These are phyloP conservation scores for Acropternis orthonyx DNA, from an alignment of 2,797 vertebrate genomes.

Conservation along the genomic window DNA sequence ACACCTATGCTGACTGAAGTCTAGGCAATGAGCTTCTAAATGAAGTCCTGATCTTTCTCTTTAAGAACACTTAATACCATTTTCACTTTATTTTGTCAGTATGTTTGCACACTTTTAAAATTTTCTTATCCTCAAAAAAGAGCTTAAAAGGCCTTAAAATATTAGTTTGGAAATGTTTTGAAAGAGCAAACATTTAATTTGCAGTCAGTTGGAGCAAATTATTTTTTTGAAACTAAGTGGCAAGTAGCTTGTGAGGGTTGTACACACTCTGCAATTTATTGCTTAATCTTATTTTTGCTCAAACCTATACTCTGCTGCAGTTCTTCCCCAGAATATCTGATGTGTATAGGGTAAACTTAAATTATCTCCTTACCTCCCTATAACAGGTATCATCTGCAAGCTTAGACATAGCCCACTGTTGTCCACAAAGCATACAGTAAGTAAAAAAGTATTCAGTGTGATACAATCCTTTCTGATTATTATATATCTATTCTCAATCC, in stretches of 20 bases:
- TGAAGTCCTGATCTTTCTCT: background rate
- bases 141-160: background rate
- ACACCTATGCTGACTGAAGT: background rate
- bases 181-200: constrained; percentile 4
- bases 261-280: background rate
- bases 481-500: constrained; percentile 26
- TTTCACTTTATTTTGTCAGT: background rate
- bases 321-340: background rate
- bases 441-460: background rate
- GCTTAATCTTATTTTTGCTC: background rate
- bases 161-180: background rate
- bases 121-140: background rate
- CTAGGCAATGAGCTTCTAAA: background rate
- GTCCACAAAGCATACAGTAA: background rate
- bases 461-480: constrained; percentile 24
- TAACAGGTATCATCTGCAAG: background rate
- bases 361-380: background rate
- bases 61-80: background rate
- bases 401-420: background rate
- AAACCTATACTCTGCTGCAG: background rate
- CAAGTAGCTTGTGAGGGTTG: background rate
- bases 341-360: background rate
- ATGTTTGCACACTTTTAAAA: background rate
- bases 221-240: background rate
- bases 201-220: background rate